Percentiles rank a stretch among this genome's conserved stretches.
These are phyloP conservation scores for Isurus oxyrinchus DNA, from an alignment of 2,113 vertebrate species.

Conservation along the genomic window DNA sequence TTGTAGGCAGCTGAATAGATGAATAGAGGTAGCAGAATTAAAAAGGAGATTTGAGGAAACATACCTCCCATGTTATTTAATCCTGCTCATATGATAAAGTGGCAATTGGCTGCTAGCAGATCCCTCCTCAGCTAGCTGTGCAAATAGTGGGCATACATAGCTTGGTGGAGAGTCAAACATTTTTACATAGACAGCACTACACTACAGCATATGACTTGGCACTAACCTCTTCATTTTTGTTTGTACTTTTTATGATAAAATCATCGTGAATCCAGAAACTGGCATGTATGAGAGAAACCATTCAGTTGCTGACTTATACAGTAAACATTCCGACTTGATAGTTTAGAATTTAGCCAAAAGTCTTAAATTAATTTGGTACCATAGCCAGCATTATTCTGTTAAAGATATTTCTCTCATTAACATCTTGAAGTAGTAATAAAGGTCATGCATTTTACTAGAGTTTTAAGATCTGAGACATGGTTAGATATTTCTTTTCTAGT, in stretches of 20 bases:
- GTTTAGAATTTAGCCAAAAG: neutral
- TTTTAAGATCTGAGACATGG: neutral
- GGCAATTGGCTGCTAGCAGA: neutral
- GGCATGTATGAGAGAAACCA: neutral
- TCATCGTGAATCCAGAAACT: neutral
- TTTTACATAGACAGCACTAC: neutral
- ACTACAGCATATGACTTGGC: neutral
- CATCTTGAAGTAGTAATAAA: neutral
- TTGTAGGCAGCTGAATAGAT: neutral
- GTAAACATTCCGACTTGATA: neutral
- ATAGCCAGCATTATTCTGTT: neutral
- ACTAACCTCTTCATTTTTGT: neutral
- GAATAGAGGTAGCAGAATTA: neutral
- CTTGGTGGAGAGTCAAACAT: neutral
- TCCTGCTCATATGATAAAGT: neutral
- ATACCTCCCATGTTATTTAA: neutral
- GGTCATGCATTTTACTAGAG: neutral
- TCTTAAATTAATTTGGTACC: neutral
- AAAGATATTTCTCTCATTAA: neutral
- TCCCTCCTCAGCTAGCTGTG: neutral
- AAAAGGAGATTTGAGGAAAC: neutral
- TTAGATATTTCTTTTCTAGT: neutral
- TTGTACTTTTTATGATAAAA: neutral
- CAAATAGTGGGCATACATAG: neutral
- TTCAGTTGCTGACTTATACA: neutral